These are phyloP conservation scores for Temnothorax curvispinosus DNA, from an alignment of 1,140 invertebrate genomes.

Conservation along the genomic window DNA sequence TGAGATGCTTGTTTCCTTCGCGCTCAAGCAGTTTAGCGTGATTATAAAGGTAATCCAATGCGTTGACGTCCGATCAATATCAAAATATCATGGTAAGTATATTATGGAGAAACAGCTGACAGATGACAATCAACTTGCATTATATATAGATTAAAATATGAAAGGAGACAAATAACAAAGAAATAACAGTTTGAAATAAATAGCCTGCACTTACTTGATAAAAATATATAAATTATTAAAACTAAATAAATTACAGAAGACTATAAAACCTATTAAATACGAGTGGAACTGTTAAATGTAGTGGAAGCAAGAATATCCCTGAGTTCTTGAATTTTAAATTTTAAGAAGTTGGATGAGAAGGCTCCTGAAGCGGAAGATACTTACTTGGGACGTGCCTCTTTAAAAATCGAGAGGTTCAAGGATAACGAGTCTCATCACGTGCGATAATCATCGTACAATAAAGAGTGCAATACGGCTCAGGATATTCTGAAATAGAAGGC, in stretches of 20 bases:
- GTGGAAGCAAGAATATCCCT: neutral
- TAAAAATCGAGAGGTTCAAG: constrained; percentile 15
- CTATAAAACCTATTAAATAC: neutral
- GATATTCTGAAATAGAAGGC: constrained; percentile 42
- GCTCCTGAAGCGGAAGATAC: neutral
- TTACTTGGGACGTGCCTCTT: neutral
- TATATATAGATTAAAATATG: neutral
- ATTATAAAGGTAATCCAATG: constrained; percentile 29
- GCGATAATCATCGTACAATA: constrained; percentile 11
- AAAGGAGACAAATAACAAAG: neutral
- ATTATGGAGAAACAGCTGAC: neutral
- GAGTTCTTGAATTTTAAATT: neutral
- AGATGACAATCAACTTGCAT: neutral
- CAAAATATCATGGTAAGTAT: neutral
- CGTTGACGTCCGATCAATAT: neutral
- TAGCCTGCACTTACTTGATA: neutral
- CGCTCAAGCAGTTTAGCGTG: constrained; percentile 33
- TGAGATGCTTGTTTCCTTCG: constrained; percentile 34
- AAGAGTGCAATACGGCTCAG: neutral
- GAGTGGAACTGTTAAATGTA: neutral
- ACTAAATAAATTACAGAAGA: neutral
- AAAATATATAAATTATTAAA: neutral
- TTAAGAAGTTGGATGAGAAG: neutral
- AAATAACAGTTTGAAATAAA: neutral
- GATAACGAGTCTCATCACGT: constrained; percentile 30